Percentiles rank a stretch among this genome's conserved stretches.
These are phyloP conservation scores for Dendrophyllia cribrosa DNA, from an alignment of 64 coral and sea anemone genomes.

Conservation along the genomic window DNA sequence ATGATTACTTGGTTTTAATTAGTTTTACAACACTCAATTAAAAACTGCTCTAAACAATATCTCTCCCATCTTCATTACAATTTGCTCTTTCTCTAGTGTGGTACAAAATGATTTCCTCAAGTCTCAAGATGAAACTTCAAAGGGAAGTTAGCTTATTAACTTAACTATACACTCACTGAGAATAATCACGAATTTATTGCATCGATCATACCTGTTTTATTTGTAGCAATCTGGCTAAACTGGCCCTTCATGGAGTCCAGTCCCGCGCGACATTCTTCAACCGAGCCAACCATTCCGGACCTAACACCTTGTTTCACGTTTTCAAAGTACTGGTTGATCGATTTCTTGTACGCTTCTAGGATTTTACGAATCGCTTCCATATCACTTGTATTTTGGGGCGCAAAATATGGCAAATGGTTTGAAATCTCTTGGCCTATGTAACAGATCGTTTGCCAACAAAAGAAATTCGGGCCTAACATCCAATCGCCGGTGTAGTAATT, in stretches of 20 bases:
- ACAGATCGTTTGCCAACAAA: slow-evolving; percentile 88
- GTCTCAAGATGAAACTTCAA: too few species aligned
- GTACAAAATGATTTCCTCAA: too few species aligned
- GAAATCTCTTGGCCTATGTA: slow-evolving; percentile 26
- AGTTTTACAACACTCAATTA: too few species aligned
- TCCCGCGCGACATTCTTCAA: slow-evolving; percentile 79
- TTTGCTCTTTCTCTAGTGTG: too few species aligned
- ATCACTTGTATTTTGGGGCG: slow-evolving; percentile 53
- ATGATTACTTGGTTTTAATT: too few species aligned
- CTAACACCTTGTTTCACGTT: slow-evolving; percentile 84
- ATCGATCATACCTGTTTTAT: slow-evolving; percentile 28
- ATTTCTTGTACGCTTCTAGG: slow-evolving; percentile 66
- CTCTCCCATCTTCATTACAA: too few species aligned
- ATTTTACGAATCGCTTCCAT: slow-evolving; percentile 56
- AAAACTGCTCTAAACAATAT: too few species aligned
- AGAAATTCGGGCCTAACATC: slow-evolving; percentile 95
- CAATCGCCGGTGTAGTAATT: slow-evolving; percentile 95
- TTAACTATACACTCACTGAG: too few species aligned
- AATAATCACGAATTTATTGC: too few species aligned
- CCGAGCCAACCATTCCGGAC: slow-evolving; percentile 82
- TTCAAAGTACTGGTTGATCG: slow-evolving; percentile 66
- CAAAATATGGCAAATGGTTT: slow-evolving; percentile 27
- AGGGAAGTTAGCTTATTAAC: too few species aligned
- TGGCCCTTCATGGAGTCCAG: slow-evolving; percentile 38
- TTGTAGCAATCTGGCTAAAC: slow-evolving; percentile 21